Conservation (phyloP, 2,797 vertebrate genomes). For the Alectoris magna region DNA sequence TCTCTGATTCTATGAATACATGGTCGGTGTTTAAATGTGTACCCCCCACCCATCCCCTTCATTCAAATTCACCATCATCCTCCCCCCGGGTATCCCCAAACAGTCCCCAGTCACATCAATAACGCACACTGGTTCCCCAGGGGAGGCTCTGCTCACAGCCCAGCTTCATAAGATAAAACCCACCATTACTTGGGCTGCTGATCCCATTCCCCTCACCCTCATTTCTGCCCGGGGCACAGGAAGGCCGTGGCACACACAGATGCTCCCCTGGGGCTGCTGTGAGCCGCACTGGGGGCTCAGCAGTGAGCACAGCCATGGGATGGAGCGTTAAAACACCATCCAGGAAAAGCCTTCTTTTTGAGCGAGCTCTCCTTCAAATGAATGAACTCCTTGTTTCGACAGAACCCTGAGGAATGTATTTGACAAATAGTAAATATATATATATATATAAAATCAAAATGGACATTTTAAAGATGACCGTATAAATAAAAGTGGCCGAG, state of each 20-base stretch:
- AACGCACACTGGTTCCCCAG: background rate
- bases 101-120: background rate
- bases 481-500: background rate
- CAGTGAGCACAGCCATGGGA: background rate
- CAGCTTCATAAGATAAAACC: background rate
- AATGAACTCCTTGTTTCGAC: background rate
- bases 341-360: background rate
- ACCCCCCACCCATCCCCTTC: fast-evolving
- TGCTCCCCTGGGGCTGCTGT: background rate
- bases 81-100: background rate
- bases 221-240: background rate
- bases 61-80: background rate
- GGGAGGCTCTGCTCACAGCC: background rate
- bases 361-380: background rate
- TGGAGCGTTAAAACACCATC: background rate
- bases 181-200: background rate
- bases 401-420: background rate
- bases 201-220: background rate
- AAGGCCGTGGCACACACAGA: background rate
- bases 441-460: background rate
- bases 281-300: background rate
- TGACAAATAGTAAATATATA: background rate
- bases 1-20: background rate
- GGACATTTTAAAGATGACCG: background rate
- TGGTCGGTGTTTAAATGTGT: background rate